Percentiles rank a stretch among this genome's conserved stretches.
Conservation (phyloP, 2,113 vertebrate species). For the Taxidea taxus region DNA sequence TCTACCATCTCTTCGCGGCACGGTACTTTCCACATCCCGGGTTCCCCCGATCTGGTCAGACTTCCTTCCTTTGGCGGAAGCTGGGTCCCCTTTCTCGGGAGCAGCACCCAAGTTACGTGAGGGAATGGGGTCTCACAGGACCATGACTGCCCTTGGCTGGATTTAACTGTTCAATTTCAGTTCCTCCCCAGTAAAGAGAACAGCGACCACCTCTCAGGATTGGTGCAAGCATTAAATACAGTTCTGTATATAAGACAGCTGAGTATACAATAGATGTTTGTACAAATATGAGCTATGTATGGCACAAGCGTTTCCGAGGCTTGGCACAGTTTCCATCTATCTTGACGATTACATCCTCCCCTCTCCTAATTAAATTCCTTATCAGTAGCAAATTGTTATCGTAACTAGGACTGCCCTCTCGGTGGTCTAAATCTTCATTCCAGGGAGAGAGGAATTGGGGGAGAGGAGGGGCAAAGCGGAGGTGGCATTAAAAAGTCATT, state of each 20-base stretch:
- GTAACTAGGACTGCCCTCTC: neutral
- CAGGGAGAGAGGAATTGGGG: neutral
- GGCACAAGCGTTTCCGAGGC: neutral
- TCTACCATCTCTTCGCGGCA: neutral
- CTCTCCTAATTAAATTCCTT: slow-evolving; percentile 9
- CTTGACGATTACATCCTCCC: neutral
- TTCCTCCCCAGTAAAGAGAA: neutral
- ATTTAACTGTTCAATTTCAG: neutral
- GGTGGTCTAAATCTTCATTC: slow-evolving; percentile 20
- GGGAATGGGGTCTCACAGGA: neutral
- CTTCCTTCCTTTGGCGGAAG: neutral
- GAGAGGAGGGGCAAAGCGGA: neutral
- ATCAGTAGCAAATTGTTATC: neutral
- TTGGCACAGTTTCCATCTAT: neutral
- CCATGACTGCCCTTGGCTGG: neutral
- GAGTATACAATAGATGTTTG: neutral
- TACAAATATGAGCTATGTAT: neutral
- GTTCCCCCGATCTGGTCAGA: neutral
- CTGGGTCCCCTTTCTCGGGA: neutral
- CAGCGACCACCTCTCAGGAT: neutral
- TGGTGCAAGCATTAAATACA: neutral
- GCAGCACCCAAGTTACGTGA: neutral
- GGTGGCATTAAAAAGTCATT: neutral
- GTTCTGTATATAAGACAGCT: neutral
- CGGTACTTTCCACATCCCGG: neutral